These are phyloP conservation scores for Speoplatyrhinus poulsoni DNA, from an alignment of 2,113 vertebrate species.

Conservation along the genomic window DNA sequence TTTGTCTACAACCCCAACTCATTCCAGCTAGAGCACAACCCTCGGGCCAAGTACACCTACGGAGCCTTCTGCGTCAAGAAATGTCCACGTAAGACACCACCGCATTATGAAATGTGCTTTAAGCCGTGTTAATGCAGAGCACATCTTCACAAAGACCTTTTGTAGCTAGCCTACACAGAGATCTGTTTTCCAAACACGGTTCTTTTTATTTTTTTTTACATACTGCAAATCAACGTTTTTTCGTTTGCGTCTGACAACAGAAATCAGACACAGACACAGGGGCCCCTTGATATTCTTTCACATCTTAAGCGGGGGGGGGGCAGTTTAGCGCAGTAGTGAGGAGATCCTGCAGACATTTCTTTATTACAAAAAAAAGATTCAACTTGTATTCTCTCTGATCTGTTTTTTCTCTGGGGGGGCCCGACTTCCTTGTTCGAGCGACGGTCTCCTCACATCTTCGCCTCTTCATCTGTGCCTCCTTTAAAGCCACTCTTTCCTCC, in stretches of 20 bases:
- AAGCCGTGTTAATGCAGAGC: background rate
- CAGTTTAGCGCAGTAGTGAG: background rate
- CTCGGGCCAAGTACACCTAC: conserved; percentile 95
- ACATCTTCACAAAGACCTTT: background rate
- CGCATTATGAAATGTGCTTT: conserved; percentile 8
- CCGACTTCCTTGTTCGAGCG: background rate
- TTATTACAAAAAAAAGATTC: background rate
- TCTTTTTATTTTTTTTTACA: background rate
- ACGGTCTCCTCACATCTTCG: background rate
- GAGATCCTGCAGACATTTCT: background rate
- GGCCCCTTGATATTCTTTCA: conserved; percentile 6
- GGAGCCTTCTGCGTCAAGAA: conserved; percentile 99
- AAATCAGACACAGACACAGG: background rate
- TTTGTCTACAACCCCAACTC: conserved; percentile 96
- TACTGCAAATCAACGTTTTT: background rate
- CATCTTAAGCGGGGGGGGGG: background rate
- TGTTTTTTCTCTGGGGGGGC: background rate
- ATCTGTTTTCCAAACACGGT: too few species aligned
- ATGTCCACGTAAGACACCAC: conserved; percentile 89
- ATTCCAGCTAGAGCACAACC: conserved; percentile 95
- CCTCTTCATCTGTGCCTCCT: conserved; percentile 8
- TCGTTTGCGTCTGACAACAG: too few species aligned
- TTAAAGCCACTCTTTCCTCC: conserved; percentile 13
- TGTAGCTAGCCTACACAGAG: too few species aligned
- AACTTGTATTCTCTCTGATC: background rate